A percentile compares a stretch with the other conserved stretches of the same genome.
Evolutionary conservation across 1,140 invertebrate species (phyloP).

Genomic region (Magallana ariakensis): DNA sequence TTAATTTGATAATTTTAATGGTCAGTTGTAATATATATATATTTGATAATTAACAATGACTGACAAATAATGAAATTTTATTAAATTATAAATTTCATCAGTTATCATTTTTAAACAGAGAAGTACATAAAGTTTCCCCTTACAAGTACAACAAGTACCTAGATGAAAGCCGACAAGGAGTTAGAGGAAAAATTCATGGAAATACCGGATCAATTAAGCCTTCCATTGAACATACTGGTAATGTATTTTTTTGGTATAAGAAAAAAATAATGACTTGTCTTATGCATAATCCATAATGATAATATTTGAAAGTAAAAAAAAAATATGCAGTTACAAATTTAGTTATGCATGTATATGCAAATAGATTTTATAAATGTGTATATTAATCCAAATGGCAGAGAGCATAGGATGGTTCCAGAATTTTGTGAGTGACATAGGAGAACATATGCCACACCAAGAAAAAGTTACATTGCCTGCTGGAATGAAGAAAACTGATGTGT

Average conservation of each 20-base stretch:
- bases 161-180: background rate
- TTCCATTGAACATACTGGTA: background rate
- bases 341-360: background rate
- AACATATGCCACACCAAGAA: constrained; percentile 8
- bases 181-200: constrained; percentile 3
- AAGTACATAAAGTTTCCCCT: background rate
- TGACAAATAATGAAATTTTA: too few species aligned
- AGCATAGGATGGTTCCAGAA: constrained; percentile 1
- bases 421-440: constrained; percentile 2
- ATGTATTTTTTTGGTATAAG: background rate
- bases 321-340: background rate
- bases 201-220: background rate
- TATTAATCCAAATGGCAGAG: background rate
- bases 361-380: background rate
- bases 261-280: too few species aligned
- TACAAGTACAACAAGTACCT: constrained; percentile 4
- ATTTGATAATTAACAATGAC: too few species aligned
- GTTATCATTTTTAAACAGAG: background rate
- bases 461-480: background rate
- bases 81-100: too few species aligned
- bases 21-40: too few species aligned
- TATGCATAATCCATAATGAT: too few species aligned
- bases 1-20: too few species aligned
- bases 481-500: background rate
- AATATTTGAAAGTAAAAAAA: too few species aligned